Evolutionary conservation across 2,797 vertebrate genomes (phyloP), one percentile per base, ranked within the genome.

Genomic region (Protosalanx chinensis): DNA sequence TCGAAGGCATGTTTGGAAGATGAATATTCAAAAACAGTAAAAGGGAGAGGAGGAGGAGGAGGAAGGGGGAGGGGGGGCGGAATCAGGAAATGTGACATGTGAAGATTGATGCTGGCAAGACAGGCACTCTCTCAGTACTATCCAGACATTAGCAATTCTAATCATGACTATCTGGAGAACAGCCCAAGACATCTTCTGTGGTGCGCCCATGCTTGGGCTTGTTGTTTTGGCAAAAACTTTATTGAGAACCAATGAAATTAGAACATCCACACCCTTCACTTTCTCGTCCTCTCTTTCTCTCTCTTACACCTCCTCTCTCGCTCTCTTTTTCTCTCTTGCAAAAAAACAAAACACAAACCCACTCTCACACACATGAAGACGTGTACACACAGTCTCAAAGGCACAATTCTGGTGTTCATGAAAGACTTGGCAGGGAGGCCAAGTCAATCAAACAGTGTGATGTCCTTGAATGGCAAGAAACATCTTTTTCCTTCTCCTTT

Each of bases 1-100:
- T 85, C 82, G 81, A 77, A 80, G 86, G 70, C 84, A 88, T 87
- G 83, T 91, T 88, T 90, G 86, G 83, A 85, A 87, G 83, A 46
- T 82, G 80, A 81, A 87, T 88, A 91, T 87, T 87, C 87, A 91
- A 87, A 74, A 79, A 41, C 8, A 60, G 68, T 8, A 68, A 76
- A 27, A 30, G 76, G 56, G 33, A 58, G 68, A 59, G 70, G 69
- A 61, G 57, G 27, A 49, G 46, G 27, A 2, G 51, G 49, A 23
- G 57, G 23, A 10, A 57, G 53, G 16, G 12, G 16, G 53, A 57
- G 53, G 67, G 51, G 20, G 35, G n/a, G n/a, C n/a, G n/a, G n/a
- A n/a, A 10, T 41, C 37, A 41, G 37, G 37, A 41, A 41, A 41
- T 41, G 37, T 41, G 37, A 41, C 37, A 41, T 2, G 37, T 10